Evolutionary conservation across 2,888 invertebrate genomes (phyloP).

Genomic region (Eutolmus rufibarbis): DNA sequence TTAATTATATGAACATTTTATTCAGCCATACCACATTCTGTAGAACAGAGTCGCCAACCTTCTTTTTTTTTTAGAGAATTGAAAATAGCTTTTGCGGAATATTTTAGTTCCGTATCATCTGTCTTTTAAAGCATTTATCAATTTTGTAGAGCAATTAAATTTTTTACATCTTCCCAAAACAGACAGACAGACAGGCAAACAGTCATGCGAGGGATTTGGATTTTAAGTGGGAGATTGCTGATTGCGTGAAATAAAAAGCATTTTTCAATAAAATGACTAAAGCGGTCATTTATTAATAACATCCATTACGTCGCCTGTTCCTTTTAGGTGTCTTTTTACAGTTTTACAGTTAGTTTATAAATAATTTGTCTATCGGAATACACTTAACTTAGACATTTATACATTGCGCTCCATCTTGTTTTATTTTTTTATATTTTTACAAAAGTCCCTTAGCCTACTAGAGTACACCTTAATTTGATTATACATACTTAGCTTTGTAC

Average conservation of each 20-base stretch:
- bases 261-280: slow-evolving; percentile 34
- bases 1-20: too few species aligned
- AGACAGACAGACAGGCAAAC: too few species aligned
- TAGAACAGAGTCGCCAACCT: too few species aligned
- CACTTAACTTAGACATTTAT: slow-evolving; percentile 32
- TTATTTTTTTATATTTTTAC: neutral
- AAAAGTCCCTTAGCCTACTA: slow-evolving; percentile 18
- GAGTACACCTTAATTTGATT: slow-evolving; percentile 34
- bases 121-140: too few species aligned
- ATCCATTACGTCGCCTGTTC: neutral
- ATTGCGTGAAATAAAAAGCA: neutral
- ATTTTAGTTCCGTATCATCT: too few species aligned
- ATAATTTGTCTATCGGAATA: slow-evolving; percentile 38
- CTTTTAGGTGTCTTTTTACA: slow-evolving; percentile 21
- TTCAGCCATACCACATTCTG: too few species aligned
- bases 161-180: too few species aligned
- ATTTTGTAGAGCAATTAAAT: too few species aligned
- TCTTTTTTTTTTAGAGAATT: too few species aligned
- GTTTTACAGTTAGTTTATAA: slow-evolving; percentile 34
- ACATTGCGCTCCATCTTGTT: neutral
- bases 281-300: slow-evolving; percentile 39
- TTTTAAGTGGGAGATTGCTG: neutral
- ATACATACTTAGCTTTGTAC: slow-evolving; percentile 37
- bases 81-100: too few species aligned
- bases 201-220: neutral